Conservation (phyloP, 2,888 invertebrate genomes). For the Agonopterix arenella region DNA sequence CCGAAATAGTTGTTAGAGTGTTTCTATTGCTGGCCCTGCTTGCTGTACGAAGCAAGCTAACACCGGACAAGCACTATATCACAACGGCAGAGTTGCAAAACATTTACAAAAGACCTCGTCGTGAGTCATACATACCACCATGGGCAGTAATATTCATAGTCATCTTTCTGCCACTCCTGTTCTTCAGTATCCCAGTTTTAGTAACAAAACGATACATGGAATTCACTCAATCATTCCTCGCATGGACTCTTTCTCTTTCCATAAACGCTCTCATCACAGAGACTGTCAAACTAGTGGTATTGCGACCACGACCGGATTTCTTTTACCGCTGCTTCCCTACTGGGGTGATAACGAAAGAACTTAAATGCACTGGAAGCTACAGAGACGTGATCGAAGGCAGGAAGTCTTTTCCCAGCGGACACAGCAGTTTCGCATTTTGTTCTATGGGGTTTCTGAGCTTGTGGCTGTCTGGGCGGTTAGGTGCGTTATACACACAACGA, state of each 20-base stretch:
- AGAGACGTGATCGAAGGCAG: slow-evolving; percentile 82
- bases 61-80: slow-evolving; percentile 82
- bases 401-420: slow-evolving; percentile 93
- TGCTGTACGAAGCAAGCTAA: slow-evolving; percentile 72
- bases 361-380: slow-evolving; percentile 80
- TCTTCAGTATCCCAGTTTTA: slow-evolving; percentile 55
- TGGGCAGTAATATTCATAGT: slow-evolving; percentile 78
- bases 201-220: slow-evolving; percentile 25
- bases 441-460: slow-evolving; percentile 83
- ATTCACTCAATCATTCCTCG: slow-evolving; percentile 48
- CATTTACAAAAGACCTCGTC: slow-evolving; percentile 83
- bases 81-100: slow-evolving; percentile 84
- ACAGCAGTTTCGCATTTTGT: slow-evolving; percentile 87
- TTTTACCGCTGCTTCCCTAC: slow-evolving; percentile 89
- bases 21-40: slow-evolving; percentile 29
- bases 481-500: slow-evolving; percentile 77
- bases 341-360: slow-evolving; percentile 66
- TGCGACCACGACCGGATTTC: slow-evolving; percentile 89
- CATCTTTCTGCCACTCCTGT: slow-evolving; percentile 76
- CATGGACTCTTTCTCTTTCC: slow-evolving; percentile 78
- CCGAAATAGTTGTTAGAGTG: slow-evolving; percentile 15
- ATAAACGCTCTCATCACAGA: slow-evolving; percentile 81
- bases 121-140: slow-evolving; percentile 81
- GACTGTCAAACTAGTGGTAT: slow-evolving; percentile 75
- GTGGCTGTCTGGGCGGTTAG: slow-evolving; percentile 83